These are phyloP conservation scores for Pachydiplax longipennis DNA, from an alignment of 2,888 invertebrate genomes.

Conservation along the genomic window DNA sequence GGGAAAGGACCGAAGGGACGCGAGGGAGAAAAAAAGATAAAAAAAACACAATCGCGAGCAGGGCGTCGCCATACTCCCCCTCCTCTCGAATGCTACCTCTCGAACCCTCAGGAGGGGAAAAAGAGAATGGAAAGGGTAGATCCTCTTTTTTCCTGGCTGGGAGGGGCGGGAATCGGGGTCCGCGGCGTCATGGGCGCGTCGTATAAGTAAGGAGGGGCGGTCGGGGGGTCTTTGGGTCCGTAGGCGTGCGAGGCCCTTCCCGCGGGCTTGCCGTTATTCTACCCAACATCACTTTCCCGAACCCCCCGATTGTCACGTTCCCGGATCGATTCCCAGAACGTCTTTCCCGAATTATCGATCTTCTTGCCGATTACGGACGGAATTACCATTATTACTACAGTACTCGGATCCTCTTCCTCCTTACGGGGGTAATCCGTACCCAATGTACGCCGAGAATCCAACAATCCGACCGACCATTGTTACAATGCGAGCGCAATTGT, in stretches of 20 bases:
- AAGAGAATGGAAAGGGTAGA: not conserved
- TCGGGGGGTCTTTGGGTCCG: not conserved
- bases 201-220: too few species aligned
- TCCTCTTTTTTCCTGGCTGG: not conserved
- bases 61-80: conserved; percentile 27
- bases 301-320: not conserved
- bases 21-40: not conserved
- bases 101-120: not conserved
- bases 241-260: not conserved
- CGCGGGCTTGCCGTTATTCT: not conserved
- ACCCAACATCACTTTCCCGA: not conserved
- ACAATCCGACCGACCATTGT: too few species aligned
- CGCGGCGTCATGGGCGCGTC: conserved; percentile 46
- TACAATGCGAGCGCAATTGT: too few species aligned
- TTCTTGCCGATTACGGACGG: too few species aligned
- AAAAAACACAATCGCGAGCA: conserved; percentile 29
- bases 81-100: conserved; percentile 22
- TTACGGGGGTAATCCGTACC: too few species aligned
- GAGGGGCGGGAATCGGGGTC: not conserved
- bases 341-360: too few species aligned
- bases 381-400: too few species aligned
- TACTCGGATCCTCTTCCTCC: too few species aligned
- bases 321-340: not conserved
- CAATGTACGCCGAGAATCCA: too few species aligned
- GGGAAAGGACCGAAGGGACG: not conserved